Evolutionary conservation across 2,888 invertebrate species (phyloP).

Genomic region (Choreutis nemorana): DNA sequence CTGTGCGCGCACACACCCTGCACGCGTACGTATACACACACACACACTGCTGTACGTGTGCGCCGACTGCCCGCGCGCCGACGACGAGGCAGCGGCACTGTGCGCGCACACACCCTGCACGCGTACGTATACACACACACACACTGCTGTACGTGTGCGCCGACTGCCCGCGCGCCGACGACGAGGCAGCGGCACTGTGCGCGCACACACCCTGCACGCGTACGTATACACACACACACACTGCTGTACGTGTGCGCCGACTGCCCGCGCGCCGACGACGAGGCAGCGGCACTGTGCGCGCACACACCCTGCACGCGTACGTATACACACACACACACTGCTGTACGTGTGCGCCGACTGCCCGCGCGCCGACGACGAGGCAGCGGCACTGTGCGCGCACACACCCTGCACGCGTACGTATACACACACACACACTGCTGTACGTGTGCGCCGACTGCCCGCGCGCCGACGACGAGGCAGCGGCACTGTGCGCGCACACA

Average conservation of each 20-base stretch:
- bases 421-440: background rate
- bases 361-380: constrained; percentile 36
- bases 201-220: constrained; percentile 27
- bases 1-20: constrained; percentile 33
- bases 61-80: constrained; percentile 41
- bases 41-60: constrained; percentile 46
- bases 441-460: constrained; percentile 56
- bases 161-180: constrained; percentile 40
- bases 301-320: constrained; percentile 31
- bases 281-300: constrained; percentile 29
- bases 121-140: constrained; percentile 21
- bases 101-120: constrained; percentile 31
- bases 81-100: constrained; percentile 37
- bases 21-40: constrained; percentile 23
- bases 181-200: constrained; percentile 37
- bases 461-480: constrained; percentile 37
- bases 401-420: constrained; percentile 35
- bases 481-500: constrained; percentile 23
- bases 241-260: constrained; percentile 58
- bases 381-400: constrained; percentile 24
- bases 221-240: constrained; percentile 18
- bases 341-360: constrained; percentile 59
- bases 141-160: constrained; percentile 58
- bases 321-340: constrained; percentile 14
- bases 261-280: constrained; percentile 41